Evolutionary conservation across 2,113 vertebrate species (phyloP).

Genomic region (Megaptera novaeangliae): DNA sequence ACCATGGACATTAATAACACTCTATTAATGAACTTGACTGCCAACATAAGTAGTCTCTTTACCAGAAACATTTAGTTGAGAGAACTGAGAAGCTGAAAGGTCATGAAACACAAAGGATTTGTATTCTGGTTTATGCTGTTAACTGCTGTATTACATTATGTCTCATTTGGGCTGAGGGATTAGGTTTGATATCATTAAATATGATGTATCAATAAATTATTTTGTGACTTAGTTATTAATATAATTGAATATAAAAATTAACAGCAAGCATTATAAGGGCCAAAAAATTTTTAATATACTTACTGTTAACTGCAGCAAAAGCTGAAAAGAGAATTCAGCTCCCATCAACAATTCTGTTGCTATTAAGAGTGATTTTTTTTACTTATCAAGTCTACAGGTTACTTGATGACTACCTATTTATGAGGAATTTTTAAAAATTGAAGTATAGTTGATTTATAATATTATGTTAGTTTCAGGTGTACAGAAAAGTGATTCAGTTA

Average conservation of each 20-base stretch:
- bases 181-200: slow-evolving; percentile 15
- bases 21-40: background rate
- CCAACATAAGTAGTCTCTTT: background rate
- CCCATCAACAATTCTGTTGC: background rate
- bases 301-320: background rate
- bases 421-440: background rate
- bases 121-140: background rate
- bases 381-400: background rate
- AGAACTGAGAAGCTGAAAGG: background rate
- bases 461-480: background rate
- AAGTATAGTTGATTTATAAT: background rate
- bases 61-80: background rate
- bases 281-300: background rate
- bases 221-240: slow-evolving; percentile 11
- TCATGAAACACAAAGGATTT: slow-evolving; percentile 13
- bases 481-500: background rate
- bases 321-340: background rate
- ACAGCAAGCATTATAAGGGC: background rate
- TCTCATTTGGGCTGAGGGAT: background rate
- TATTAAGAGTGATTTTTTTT: background rate
- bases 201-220: background rate
- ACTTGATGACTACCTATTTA: slow-evolving; percentile 4
- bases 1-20: background rate
- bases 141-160: background rate
- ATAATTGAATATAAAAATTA: slow-evolving; percentile 4